Conservation (phyloP, 2,888 invertebrate species). For the Hyposoter didymator region DNA sequence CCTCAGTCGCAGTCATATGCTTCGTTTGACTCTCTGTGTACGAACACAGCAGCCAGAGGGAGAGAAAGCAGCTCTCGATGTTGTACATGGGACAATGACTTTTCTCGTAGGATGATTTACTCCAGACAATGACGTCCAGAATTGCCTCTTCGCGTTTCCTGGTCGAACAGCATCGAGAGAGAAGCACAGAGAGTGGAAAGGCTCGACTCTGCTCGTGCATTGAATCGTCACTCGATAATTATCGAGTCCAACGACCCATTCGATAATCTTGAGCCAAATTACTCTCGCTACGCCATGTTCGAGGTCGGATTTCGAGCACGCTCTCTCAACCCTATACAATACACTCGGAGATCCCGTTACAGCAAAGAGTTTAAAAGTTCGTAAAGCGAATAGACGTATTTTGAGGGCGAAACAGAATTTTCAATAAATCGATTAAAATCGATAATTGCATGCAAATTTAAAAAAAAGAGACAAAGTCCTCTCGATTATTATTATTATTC, state of each 20-base stretch:
- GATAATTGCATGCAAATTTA: neutral
- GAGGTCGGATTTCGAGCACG: neutral
- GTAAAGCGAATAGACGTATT: too few relatives aligned
- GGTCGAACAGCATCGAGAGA: neutral
- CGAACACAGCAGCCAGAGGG: slow-evolving; percentile 14
- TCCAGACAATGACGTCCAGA: slow-evolving; percentile 54
- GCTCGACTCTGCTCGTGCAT: neutral
- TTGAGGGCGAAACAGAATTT: neutral
- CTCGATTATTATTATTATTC: neutral
- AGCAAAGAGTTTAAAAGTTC: too few relatives aligned
- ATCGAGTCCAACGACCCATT: slow-evolving; percentile 38
- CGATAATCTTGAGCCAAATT: slow-evolving; percentile 49
- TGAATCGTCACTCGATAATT: slow-evolving; percentile 49
- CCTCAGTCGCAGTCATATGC: neutral
- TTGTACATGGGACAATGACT: slow-evolving; percentile 49
- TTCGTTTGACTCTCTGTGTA: slow-evolving; percentile 34
- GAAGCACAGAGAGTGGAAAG: neutral
- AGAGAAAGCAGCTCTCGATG: slow-evolving; percentile 4
- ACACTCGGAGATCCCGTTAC: too few relatives aligned
- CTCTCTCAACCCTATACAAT: neutral
- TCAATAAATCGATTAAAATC: neutral
- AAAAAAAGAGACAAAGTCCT: neutral
- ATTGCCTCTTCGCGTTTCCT: slow-evolving; percentile 26
- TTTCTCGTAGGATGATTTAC: slow-evolving; percentile 57
- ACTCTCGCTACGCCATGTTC: slow-evolving; percentile 32